Percentiles rank a stretch among this genome's conserved stretches.
These are phyloP conservation scores for Leucoma salicis DNA, from an alignment of 2,888 invertebrate genomes.

Conservation along the genomic window DNA sequence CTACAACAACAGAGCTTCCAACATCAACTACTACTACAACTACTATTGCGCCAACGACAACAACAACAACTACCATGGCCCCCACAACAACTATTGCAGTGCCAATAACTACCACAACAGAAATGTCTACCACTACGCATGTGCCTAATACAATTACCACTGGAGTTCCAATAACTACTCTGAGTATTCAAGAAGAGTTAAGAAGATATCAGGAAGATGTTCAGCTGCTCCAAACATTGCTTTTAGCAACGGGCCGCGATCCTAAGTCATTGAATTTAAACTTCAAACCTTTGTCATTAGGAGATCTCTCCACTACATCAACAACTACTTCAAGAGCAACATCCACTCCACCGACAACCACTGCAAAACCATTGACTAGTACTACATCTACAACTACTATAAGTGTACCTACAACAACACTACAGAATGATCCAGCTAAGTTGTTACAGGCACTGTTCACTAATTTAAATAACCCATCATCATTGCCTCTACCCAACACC, in stretches of 20 bases:
- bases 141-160: conserved; percentile 34
- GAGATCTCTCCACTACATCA: conserved; percentile 35
- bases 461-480: conserved; percentile 46
- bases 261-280: conserved; percentile 62
- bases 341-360: conserved; percentile 17
- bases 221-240: conserved; percentile 46
- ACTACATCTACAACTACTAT: conserved; percentile 31
- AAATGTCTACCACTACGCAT: conserved; percentile 27
- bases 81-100: conserved; percentile 17
- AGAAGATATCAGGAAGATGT: conserved; percentile 58
- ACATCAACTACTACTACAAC: conserved; percentile 33
- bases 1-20: conserved; percentile 28
- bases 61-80: conserved; percentile 31
- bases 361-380: conserved; percentile 31
- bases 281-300: conserved; percentile 34
- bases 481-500: conserved; percentile 37
- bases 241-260: conserved; percentile 61
- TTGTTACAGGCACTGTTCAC: conserved; percentile 60
- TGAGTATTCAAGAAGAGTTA: conserved; percentile 51
- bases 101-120: conserved; percentile 14
- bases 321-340: conserved; percentile 4
- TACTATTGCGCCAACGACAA: conserved; percentile 27
- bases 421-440: conserved; percentile 48
- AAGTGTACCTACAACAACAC: conserved; percentile 30
- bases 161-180: conserved; percentile 33